phyloP scores from a whole-genome alignment of 1,140 invertebrate genomes.

The Bombus haemorrhoidalis region DNA sequence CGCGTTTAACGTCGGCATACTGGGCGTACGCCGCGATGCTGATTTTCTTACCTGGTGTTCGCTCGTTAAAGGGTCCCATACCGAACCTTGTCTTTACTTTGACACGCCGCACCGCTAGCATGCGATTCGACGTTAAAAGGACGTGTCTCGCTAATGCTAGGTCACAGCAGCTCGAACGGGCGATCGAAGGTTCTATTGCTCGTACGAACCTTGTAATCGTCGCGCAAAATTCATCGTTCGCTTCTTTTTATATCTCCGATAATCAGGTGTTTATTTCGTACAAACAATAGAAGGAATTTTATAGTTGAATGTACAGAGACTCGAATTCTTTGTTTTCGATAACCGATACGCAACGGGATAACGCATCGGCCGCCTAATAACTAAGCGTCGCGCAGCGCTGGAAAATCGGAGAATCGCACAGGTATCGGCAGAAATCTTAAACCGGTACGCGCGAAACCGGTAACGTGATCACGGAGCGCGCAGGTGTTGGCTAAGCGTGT shows the following conservation, averaged over 20 bases:
- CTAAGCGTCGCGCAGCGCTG: not conserved
- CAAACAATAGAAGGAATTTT: too few species aligned
- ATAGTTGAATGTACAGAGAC: too few species aligned
- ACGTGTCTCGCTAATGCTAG: conserved; percentile 27
- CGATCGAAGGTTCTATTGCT: not conserved
- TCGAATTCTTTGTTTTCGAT: not conserved
- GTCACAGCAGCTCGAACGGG: not conserved
- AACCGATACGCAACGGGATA: not conserved
- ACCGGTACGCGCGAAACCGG: conserved; percentile 5
- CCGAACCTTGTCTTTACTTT: conserved; percentile 22
- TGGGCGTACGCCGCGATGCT: too few species aligned
- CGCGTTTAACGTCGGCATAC: too few species aligned
- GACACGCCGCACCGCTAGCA: not conserved
- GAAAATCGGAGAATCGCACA: conserved; percentile 12
- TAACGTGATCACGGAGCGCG: conserved; percentile 51
- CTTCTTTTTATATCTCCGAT: not conserved
- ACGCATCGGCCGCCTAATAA: not conserved
- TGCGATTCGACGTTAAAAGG: conserved; percentile 33
- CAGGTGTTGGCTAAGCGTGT: conserved; percentile 70
- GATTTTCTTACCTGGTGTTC: conserved; percentile 20
- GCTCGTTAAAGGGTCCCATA: conserved; percentile 35
- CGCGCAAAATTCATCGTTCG: not conserved
- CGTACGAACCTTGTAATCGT: not conserved
- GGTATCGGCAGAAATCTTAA: conserved; percentile 41
- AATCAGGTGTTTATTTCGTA: too few species aligned